phyloP scores from a whole-genome alignment of 2,888 invertebrate species.

The Serrognathus titanus region DNA sequence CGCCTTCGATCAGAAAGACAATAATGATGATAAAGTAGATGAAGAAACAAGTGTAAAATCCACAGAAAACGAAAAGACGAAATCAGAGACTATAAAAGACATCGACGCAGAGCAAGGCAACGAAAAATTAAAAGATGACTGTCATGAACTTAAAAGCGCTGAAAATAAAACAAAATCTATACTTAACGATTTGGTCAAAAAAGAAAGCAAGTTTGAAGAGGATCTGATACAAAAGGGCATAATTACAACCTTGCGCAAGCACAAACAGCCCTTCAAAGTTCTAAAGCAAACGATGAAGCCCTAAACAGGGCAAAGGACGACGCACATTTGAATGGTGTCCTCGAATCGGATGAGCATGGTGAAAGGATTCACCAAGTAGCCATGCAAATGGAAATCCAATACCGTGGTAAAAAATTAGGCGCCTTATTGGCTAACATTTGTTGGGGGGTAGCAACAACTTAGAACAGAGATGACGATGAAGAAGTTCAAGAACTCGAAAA shows the following conservation, averaged over 20 bases:
- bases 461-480: too few species aligned
- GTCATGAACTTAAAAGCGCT: background rate
- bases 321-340: too few species aligned
- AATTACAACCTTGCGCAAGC: slow-evolving; percentile 8
- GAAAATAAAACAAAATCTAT: background rate
- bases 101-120: background rate
- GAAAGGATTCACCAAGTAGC: too few species aligned
- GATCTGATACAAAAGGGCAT: background rate
- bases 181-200: too few species aligned
- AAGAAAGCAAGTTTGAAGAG: background rate
- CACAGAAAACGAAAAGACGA: too few species aligned
- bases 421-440: too few species aligned
- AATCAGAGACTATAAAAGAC: background rate
- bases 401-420: too few species aligned
- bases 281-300: background rate
- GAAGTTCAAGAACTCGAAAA: too few species aligned
- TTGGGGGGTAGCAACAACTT: too few species aligned
- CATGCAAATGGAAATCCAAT: too few species aligned
- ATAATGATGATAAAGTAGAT: slow-evolving; percentile 2
- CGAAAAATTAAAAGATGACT: background rate
- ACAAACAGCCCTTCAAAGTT: background rate
- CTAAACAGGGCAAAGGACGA: background rate
- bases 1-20: too few species aligned
- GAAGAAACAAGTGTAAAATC: background rate
- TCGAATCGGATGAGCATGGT: too few species aligned